These are phyloP conservation scores for Bombus balteatus DNA, from an alignment of 1,140 invertebrate species.

Conservation along the genomic window DNA sequence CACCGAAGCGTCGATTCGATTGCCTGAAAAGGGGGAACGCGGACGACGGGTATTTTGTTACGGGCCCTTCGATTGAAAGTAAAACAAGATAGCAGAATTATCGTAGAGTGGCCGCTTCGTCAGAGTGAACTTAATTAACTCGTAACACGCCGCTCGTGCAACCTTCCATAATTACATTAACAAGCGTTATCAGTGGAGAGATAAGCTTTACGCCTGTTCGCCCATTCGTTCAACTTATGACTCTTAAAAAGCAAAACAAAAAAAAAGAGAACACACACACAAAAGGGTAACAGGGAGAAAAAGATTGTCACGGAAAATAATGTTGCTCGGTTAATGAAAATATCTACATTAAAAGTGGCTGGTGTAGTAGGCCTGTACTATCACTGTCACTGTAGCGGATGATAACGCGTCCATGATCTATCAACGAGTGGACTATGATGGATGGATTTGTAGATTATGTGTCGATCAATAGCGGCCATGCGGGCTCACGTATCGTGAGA, in stretches of 20 bases:
- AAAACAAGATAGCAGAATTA: too few relatives aligned
- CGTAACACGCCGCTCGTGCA: too few relatives aligned
- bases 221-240: background rate
- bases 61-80: too few relatives aligned
- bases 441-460: constrained; percentile 52
- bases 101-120: too few relatives aligned
- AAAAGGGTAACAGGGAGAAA: too few relatives aligned
- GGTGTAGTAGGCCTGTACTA: constrained; percentile 20
- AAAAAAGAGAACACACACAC: too few relatives aligned
- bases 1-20: too few relatives aligned
- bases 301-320: too few relatives aligned
- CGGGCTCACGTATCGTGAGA: background rate
- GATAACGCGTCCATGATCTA: constrained; percentile 43
- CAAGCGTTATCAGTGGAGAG: background rate
- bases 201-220: background rate
- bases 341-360: constrained; percentile 19
- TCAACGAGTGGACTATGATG: constrained; percentile 49
- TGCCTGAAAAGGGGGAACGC: too few relatives aligned
- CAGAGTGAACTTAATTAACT: too few relatives aligned
- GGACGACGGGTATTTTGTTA: too few relatives aligned
- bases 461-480: constrained; percentile 39
- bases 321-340: background rate
- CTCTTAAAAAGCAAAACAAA: background rate
- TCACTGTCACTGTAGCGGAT: constrained; percentile 17
- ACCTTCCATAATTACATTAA: background rate